Percentiles rank a stretch among this genome's conserved stretches.
Evolutionary conservation across 2,797 vertebrate species (phyloP).

Genomic region (Avahi laniger): DNA sequence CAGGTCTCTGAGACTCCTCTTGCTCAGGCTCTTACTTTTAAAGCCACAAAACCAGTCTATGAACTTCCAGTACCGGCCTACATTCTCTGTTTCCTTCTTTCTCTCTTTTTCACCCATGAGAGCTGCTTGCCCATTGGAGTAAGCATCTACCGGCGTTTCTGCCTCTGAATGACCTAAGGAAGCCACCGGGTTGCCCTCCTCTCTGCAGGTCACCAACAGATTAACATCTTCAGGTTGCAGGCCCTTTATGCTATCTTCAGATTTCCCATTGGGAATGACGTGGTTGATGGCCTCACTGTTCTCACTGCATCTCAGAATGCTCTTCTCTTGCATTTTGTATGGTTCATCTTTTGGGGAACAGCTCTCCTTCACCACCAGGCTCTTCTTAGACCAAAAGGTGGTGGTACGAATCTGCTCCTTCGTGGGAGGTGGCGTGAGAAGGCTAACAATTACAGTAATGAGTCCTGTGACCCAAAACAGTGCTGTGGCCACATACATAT

Average conservation of each 20-base stretch:
- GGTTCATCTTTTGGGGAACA: conserved; percentile 83
- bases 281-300: conserved; percentile 75
- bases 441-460: conserved; percentile 92
- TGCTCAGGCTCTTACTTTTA: conserved; percentile 86
- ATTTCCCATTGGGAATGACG: conserved; percentile 85
- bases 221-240: conserved; percentile 89
- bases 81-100: conserved; percentile 78
- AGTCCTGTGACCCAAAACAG: conserved; percentile 96
- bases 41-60: conserved; percentile 93
- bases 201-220: conserved; percentile 89
- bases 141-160: conserved; percentile 90
- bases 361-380: conserved; percentile 70
- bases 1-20: conserved; percentile 82
- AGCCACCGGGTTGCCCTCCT: conserved; percentile 88
- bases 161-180: conserved; percentile 90
- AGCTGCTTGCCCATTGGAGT: conserved; percentile 87
- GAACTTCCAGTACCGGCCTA: conserved; percentile 83
- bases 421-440: conserved; percentile 92
- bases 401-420: conserved; percentile 91
- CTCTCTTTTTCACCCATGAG: conserved; percentile 85
- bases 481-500: conserved; percentile 96
- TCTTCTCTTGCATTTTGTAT: conserved; percentile 86
- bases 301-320: conserved; percentile 80
- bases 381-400: conserved; percentile 93
- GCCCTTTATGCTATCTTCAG: conserved; percentile 88